phyloP scores from a whole-genome alignment of 2,888 invertebrate species.

The Lacanobia oleracea region DNA sequence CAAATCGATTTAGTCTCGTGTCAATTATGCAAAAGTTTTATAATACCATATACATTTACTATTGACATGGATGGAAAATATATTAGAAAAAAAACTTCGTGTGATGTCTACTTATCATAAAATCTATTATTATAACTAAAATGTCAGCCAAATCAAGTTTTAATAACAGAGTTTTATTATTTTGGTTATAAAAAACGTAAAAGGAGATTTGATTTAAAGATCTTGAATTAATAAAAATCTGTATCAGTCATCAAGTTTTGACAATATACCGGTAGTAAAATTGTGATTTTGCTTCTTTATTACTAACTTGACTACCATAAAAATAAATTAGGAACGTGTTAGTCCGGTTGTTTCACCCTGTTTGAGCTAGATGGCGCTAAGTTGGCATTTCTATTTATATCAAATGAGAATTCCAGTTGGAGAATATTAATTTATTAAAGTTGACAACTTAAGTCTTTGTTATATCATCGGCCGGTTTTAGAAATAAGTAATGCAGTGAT shows the following conservation, averaged over 20 bases:
- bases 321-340: constrained; percentile 33
- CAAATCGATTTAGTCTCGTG: constrained; percentile 17
- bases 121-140: constrained; percentile 30
- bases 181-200: constrained; percentile 28
- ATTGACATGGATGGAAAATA: neutral
- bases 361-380: constrained; percentile 59
- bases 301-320: constrained; percentile 17
- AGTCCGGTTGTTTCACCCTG: constrained; percentile 18
- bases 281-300: constrained; percentile 40
- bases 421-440: constrained; percentile 29
- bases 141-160: constrained; percentile 41
- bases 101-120: constrained; percentile 43
- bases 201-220: constrained; percentile 42
- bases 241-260: constrained; percentile 43
- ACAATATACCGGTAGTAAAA: constrained; percentile 50
- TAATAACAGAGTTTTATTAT: constrained; percentile 44
- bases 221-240: constrained; percentile 41
- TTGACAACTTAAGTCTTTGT: constrained; percentile 41
- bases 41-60: neutral
- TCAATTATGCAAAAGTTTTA: constrained; percentile 13
- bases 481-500: no score
- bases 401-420: constrained; percentile 40
- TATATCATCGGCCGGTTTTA: constrained; percentile 17
- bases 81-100: constrained; percentile 13
- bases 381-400: constrained; percentile 48